phyloP scores from a whole-genome alignment of 2,888 invertebrate genomes.

The Synanthedon andrenaeformis region DNA sequence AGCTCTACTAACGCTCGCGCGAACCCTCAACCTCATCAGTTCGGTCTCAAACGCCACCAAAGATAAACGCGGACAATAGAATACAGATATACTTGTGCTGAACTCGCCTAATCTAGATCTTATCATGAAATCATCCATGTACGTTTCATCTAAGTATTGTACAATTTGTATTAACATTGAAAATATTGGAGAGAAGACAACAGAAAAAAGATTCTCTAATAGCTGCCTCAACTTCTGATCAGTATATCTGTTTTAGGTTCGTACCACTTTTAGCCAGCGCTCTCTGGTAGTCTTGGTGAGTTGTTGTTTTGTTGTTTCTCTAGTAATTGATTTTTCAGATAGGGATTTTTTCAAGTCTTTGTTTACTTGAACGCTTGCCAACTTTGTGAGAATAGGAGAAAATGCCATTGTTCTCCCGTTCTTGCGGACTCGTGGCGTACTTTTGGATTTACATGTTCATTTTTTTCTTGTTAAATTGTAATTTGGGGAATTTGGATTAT shows the following conservation, averaged over 20 bases:
- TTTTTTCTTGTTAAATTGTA: too few species aligned
- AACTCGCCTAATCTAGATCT: neutral
- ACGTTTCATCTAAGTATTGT: slow-evolving; percentile 14
- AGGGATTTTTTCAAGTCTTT: slow-evolving; percentile 4
- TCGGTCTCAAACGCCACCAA: slow-evolving; percentile 33
- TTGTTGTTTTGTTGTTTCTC: slow-evolving; percentile 16
- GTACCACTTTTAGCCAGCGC: slow-evolving; percentile 26
- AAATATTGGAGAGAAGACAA: neutral
- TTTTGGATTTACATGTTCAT: too few species aligned
- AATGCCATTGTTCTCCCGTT: too few species aligned
- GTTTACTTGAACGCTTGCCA: slow-evolving; percentile 1
- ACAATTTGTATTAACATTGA: neutral
- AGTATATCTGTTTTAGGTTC: slow-evolving; percentile 43
- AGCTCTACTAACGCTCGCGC: slow-evolving; percentile 50
- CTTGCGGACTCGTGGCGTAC: too few species aligned
- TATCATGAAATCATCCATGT: slow-evolving; percentile 18
- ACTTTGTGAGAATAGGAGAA: neutral
- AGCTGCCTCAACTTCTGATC: slow-evolving; percentile 1
- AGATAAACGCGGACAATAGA: slow-evolving; percentile 27
- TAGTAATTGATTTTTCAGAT: slow-evolving; percentile 8
- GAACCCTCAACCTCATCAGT: slow-evolving; percentile 46
- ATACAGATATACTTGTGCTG: slow-evolving; percentile 1
- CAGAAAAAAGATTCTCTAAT: too few species aligned
- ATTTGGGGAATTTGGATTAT: too few species aligned
- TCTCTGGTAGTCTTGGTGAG: slow-evolving; percentile 12